phyloP scores from a whole-genome alignment of 2,113 vertebrate genomes.

The Nesoenas mayeri region DNA sequence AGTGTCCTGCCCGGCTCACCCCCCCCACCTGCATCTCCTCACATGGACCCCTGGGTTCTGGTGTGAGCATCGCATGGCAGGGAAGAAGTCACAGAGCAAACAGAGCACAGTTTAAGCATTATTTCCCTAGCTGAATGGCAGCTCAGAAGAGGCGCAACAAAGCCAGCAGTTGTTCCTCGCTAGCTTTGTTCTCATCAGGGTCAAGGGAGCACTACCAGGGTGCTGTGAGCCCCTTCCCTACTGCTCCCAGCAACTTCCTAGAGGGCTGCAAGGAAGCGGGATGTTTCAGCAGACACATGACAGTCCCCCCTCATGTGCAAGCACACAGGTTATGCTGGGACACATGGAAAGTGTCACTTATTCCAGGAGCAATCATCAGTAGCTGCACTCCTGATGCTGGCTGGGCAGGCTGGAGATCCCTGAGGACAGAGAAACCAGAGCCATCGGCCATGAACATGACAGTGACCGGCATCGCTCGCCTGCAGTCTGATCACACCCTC shows the following conservation, averaged over 20 bases:
- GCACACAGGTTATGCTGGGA: accelerated
- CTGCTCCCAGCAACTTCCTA: accelerated
- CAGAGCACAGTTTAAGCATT: not conserved
- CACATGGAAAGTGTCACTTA: accelerated
- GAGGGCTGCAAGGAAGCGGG: not conserved
- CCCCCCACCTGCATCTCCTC: not conserved
- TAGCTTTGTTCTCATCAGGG: not conserved
- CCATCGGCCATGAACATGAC: accelerated
- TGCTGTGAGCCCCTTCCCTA: not conserved
- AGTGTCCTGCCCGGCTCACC: not conserved
- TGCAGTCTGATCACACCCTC: not conserved
- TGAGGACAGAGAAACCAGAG: not conserved
- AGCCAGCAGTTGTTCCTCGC: not conserved
- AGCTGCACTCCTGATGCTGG: accelerated
- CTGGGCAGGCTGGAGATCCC: not conserved
- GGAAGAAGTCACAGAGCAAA: not conserved
- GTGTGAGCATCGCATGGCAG: not conserved
- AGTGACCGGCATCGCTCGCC: accelerated
- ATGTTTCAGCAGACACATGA: not conserved
- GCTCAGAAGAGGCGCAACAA: not conserved
- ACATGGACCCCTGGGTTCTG: accelerated
- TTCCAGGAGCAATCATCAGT: not conserved
- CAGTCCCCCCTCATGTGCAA: accelerated
- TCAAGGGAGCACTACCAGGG: not conserved
- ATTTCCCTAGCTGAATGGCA: not conserved